Evolutionary conservation across 2,888 invertebrate species (phyloP).

Genomic region (Apotomis capreana): DNA sequence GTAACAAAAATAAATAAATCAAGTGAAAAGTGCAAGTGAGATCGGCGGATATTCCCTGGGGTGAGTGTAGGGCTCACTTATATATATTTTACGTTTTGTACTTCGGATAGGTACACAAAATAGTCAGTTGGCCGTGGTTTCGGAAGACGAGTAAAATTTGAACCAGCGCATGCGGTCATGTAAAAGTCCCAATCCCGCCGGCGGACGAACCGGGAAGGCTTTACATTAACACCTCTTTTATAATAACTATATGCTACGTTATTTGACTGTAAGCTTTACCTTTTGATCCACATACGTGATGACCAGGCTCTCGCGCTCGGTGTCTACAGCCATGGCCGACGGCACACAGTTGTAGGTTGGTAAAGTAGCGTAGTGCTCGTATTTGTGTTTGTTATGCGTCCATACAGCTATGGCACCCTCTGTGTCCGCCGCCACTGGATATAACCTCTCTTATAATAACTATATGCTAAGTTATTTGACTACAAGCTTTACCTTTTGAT

Average conservation of each 20-base stretch:
- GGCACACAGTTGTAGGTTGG: constrained; percentile 88
- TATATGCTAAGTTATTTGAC: not conserved
- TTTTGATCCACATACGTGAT: constrained; percentile 91
- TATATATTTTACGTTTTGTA: no score
- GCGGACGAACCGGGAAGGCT: no score
- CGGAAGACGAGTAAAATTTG: no score
- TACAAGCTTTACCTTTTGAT: constrained; percentile 86
- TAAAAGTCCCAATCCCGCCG: no score
- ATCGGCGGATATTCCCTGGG: no score
- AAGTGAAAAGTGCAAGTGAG: no score
- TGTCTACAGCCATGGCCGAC: constrained; percentile 88
- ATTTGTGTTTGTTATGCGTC: constrained; percentile 65
- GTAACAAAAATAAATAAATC: no score
- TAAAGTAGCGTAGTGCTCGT: constrained; percentile 80
- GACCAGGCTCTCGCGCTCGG: constrained; percentile 83
- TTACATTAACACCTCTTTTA: no score
- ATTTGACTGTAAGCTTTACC: constrained; percentile 68
- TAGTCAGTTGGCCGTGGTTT: no score
- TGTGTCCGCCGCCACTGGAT: constrained; percentile 84
- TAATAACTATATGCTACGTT: not conserved
- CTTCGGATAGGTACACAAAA: no score
- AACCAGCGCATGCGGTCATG: no score
- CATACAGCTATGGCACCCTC: constrained; percentile 87
- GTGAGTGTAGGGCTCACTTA: no score
- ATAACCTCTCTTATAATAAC: not conserved